Base-by-base conservation (phyloP, 2,797 vertebrate species). In the Enteromius mattozi region DNA sequence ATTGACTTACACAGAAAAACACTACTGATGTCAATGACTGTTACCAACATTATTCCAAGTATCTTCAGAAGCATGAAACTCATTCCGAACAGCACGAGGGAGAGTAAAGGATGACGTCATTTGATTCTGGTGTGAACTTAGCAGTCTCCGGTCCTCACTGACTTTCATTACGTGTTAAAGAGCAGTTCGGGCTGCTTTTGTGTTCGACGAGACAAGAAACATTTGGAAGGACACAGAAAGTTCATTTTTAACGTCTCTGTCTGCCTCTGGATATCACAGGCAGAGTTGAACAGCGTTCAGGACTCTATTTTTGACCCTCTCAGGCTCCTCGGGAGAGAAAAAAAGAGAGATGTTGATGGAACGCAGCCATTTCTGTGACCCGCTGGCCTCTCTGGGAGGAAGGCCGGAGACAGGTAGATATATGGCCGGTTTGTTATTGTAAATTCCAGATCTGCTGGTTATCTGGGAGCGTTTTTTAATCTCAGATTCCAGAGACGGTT, bases 381-480 rank as follows among this genome's bases (percentile, higher is more conserved):
- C 96, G 94, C 92, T 96, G 96, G 96, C 93, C 94, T 96, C 96
- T 93, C 92, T 85, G 90, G 93, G 96, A 98, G 97, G 98, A 98
- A 99, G 95, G 94, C 92, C 33, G 91, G 95, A 99, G 98, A 99
- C 98, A 98, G 96, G 96, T 97, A 99, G 97, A 99, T 98, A 97
- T 98, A 99, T 99, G 95, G 96, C 93, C 93, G 94, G 95, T 97
- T 97, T 98, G 97, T 99, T 99, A 97, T 97, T 99, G 95, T 95
- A 95, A 96, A 97, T 97, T 97, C 95, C 96, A 98, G 96, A 97
- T 98, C 95, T 97, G 96, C 96, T 96, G 96, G 97, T 98, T 98
- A 98, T 97, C 95, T 98, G 91, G 92, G 92, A 96, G 94, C 95
- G 93, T 95, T 98, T 98, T 99, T 97, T 95, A 95, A 97, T 97